Conservation (phyloP, 2,888 invertebrate species). For the Nomada fucata region DNA sequence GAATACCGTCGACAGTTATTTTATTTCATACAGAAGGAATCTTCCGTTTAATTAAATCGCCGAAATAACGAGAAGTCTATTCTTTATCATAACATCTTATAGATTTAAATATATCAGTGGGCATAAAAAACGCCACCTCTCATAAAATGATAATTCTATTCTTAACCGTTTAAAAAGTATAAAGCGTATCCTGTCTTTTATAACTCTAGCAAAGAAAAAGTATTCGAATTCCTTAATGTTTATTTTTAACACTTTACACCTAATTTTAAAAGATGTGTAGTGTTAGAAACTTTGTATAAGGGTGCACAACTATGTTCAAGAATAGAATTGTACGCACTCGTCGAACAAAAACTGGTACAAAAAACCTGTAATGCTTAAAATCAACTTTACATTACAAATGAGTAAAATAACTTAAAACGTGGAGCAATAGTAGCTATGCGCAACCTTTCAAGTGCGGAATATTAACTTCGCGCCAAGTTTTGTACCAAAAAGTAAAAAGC, state of each 20-base stretch:
- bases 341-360: neutral
- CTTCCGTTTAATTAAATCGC: slow-evolving; percentile 37
- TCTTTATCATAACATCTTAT: neutral
- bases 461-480: slow-evolving; percentile 48
- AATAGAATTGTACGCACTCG: neutral
- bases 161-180: neutral
- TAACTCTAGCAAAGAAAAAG: neutral
- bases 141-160: neutral
- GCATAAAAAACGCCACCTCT: no score
- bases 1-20: slow-evolving; percentile 69
- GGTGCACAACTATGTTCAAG: neutral
- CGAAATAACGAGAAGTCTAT: neutral
- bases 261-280: neutral
- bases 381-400: neutral
- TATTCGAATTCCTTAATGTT: neutral
- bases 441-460: neutral
- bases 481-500: slow-evolving; percentile 18
- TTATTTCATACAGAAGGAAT: slow-evolving; percentile 65
- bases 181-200: no score
- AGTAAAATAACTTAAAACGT: neutral
- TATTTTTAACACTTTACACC: neutral
- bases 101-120: neutral
- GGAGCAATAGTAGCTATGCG: neutral
- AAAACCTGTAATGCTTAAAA: neutral
- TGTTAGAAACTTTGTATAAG: slow-evolving; percentile 1